These are phyloP conservation scores for Scotopteryx bipunctaria DNA, from an alignment of 2,888 invertebrate species.

Conservation along the genomic window DNA sequence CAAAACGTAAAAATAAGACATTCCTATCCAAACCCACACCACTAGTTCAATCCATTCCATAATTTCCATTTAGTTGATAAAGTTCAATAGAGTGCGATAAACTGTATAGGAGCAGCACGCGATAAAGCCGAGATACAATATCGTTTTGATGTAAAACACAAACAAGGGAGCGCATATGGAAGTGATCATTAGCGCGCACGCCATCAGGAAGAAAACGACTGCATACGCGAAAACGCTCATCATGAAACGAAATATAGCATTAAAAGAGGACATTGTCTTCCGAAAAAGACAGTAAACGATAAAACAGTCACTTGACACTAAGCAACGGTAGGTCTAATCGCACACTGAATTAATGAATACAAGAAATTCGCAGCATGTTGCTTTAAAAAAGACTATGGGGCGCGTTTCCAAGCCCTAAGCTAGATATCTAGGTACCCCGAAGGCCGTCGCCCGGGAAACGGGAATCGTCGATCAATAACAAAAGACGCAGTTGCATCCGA, in stretches of 20 bases:
- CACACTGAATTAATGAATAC: too few species aligned
- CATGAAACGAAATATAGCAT: background rate
- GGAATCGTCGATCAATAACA: slow-evolving; percentile 13
- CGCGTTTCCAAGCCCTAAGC: background rate
- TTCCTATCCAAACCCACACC: background rate
- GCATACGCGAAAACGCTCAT: background rate
- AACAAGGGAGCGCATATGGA: background rate
- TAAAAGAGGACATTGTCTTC: too few species aligned
- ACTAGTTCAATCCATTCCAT: background rate
- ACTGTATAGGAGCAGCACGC: background rate
- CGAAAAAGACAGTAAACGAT: too few species aligned
- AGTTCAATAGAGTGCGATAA: background rate
- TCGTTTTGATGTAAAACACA: background rate
- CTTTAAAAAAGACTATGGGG: background rate
- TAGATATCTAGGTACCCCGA: background rate
- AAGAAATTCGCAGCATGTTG: background rate
- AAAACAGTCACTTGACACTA: too few species aligned
- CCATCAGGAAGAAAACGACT: background rate
- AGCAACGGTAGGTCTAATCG: too few species aligned
- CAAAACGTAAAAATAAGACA: background rate
- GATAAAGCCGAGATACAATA: background rate
- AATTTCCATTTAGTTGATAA: background rate
- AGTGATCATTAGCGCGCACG: background rate
- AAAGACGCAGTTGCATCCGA: slow-evolving; percentile 24
- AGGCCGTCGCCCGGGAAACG: background rate